phyloP scores from a whole-genome alignment of 2,888 invertebrate species.

The Lamellibrachia columna region DNA sequence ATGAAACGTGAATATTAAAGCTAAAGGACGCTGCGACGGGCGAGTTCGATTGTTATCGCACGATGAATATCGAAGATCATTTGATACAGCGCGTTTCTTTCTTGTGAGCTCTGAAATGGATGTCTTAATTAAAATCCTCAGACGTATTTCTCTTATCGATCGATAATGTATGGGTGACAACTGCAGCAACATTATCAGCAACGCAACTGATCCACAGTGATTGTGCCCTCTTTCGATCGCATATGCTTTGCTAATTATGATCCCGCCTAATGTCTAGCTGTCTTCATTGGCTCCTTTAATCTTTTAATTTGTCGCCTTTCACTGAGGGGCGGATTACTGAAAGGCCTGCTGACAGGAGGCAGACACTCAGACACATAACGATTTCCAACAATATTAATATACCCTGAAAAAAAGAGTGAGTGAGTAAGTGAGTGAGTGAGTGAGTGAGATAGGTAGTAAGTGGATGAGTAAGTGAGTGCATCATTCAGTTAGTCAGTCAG shows the following conservation, averaged over 20 bases:
- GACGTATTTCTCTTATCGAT: not conserved
- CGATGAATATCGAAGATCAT: not conserved
- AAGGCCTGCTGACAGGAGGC: not conserved
- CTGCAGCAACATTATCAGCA: not conserved
- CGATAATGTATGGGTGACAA: not conserved
- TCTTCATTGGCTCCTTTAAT: not conserved
- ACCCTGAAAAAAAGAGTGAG: not conserved
- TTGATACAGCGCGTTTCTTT: conserved; percentile 3
- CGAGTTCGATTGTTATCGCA: not conserved
- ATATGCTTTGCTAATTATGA: not conserved
- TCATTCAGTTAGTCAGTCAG: no score
- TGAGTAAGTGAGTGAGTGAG: no score
- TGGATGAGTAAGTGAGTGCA: no score
- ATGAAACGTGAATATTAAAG: not conserved
- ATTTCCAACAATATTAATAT: not conserved
- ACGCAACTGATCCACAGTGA: not conserved
- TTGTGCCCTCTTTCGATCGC: not conserved
- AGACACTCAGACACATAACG: not conserved
- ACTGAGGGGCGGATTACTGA: not conserved
- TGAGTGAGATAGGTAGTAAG: no score
- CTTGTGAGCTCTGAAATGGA: not conserved
- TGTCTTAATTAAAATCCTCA: not conserved
- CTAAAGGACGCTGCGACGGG: not conserved
- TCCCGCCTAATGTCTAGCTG: not conserved
- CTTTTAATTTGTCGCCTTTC: not conserved